Conservation (phyloP, 2,888 invertebrate species). For the Leptinotarsa rubiginosa region DNA sequence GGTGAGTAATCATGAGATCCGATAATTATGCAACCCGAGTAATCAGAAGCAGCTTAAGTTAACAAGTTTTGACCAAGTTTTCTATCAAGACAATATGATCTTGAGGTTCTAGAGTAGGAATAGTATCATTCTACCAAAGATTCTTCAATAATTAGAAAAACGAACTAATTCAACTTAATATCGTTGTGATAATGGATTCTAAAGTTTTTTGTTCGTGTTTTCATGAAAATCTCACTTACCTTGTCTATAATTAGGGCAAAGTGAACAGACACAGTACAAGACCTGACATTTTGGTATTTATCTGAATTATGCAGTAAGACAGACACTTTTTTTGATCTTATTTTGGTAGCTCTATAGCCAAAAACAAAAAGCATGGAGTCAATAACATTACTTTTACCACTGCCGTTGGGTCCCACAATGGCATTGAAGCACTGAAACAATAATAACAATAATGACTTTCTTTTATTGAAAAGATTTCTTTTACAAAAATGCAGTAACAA, state of each 20-base stretch:
- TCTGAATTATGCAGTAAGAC: slow-evolving; percentile 94
- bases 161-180: no score
- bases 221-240: slow-evolving; percentile 64
- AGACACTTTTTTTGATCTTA: slow-evolving; percentile 94
- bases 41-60: no score
- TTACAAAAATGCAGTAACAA: not conserved
- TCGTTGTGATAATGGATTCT: no score
- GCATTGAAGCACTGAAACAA: slow-evolving; percentile 88
- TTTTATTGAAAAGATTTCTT: not conserved
- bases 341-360: slow-evolving; percentile 95
- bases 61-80: no score
- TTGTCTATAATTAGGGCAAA: slow-evolving; percentile 86
- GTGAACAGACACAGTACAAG: slow-evolving; percentile 89
- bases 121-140: no score
- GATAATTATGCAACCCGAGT: no score
- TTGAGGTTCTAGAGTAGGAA: no score
- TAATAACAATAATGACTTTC: slow-evolving; percentile 21
- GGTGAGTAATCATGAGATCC: no score
- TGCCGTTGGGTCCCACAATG: slow-evolving; percentile 98
- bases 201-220: no score
- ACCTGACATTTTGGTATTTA: slow-evolving; percentile 77
- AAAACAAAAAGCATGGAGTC: slow-evolving; percentile 99
- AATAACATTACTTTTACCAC: slow-evolving; percentile 98
- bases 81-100: no score
- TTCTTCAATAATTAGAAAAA: no score